phyloP scores from a whole-genome alignment of 2,888 invertebrate species.

The Auanema sp. region DNA sequence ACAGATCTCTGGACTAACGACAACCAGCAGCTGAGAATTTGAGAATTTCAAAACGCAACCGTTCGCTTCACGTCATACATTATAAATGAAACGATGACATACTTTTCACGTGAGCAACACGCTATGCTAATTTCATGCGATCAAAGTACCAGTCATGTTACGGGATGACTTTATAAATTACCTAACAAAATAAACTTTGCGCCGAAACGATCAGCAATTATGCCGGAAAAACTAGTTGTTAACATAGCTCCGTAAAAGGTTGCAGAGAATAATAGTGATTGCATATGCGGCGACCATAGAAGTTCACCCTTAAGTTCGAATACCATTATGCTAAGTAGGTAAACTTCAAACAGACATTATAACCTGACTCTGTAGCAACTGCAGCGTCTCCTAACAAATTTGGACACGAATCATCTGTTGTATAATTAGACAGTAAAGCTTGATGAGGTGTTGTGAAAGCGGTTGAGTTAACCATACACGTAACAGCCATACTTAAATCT shows the following conservation, averaged over 20 bases:
- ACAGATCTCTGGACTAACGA: too few relatives aligned
- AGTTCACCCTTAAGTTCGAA: constrained; percentile 34
- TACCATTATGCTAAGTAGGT: neutral
- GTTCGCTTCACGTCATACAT: neutral
- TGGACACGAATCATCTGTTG: constrained; percentile 8
- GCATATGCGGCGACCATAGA: constrained; percentile 45
- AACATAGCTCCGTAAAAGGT: constrained; percentile 51
- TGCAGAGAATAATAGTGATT: constrained; percentile 47
- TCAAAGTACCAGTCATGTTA: neutral
- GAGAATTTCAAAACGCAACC: too few relatives aligned
- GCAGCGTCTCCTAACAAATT: constrained; percentile 6
- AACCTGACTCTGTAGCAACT: constrained; percentile 17
- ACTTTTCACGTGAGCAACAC: neutral
- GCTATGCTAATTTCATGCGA: too few relatives aligned
- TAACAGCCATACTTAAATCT: constrained; percentile 44
- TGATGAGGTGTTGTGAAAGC: constrained; percentile 18
- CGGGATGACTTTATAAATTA: neutral
- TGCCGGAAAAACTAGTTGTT: constrained; percentile 43
- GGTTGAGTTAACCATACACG: constrained; percentile 51
- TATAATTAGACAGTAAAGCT: too few relatives aligned
- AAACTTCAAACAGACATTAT: constrained; percentile 10
- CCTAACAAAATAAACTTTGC: constrained; percentile 43
- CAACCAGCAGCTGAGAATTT: too few relatives aligned
- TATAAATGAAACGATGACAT: too few relatives aligned
- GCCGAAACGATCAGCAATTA: constrained; percentile 48